A percentile compares a stretch with the other conserved stretches of the same genome.
Conservation (phyloP, 1,140 invertebrate genomes). For the Rhynchophorus ferrugineus region DNA sequence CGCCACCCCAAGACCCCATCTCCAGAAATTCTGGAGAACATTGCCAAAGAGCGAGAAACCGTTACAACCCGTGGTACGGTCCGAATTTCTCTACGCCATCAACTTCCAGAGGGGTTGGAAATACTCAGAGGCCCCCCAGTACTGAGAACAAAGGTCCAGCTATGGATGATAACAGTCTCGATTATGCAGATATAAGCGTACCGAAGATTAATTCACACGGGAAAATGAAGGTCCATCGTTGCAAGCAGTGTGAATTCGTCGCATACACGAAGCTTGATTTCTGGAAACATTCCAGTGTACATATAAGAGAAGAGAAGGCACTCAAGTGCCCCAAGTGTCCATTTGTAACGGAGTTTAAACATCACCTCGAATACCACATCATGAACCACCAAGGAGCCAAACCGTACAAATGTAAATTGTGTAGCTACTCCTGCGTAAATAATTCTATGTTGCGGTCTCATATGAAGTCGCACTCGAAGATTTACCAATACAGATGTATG, state of each 20-base stretch:
- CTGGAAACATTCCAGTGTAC: slow-evolving; percentile 84
- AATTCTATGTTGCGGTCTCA: slow-evolving; percentile 99
- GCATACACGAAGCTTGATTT: slow-evolving; percentile 84
- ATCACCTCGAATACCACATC: slow-evolving; percentile 96
- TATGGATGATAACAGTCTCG: slow-evolving; percentile 30
- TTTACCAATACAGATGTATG: slow-evolving; percentile 92
- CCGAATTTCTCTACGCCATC: neutral
- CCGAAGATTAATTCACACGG: slow-evolving; percentile 74
- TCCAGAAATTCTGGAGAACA: neutral
- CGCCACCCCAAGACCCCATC: slow-evolving; percentile 4
- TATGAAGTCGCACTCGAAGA: slow-evolving; percentile 93
- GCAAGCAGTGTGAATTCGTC: slow-evolving; percentile 84
- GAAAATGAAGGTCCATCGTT: slow-evolving; percentile 81
- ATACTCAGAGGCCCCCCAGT: slow-evolving; percentile 30
- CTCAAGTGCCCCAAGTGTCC: slow-evolving; percentile 86
- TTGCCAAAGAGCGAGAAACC: neutral
- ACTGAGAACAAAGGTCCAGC: slow-evolving; percentile 33
- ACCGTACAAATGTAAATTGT: slow-evolving; percentile 92
- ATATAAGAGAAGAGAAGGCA: slow-evolving; percentile 90
- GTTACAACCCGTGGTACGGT: neutral
- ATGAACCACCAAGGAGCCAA: slow-evolving; percentile 91
- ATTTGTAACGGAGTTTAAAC: slow-evolving; percentile 98
- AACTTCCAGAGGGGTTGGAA: slow-evolving; percentile 7
- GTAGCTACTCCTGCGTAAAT: slow-evolving; percentile 91
- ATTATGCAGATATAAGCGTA: slow-evolving; percentile 56